Conservation (phyloP, 2,113 vertebrate genomes). For the Genyomyrus donnyi region DNA sequence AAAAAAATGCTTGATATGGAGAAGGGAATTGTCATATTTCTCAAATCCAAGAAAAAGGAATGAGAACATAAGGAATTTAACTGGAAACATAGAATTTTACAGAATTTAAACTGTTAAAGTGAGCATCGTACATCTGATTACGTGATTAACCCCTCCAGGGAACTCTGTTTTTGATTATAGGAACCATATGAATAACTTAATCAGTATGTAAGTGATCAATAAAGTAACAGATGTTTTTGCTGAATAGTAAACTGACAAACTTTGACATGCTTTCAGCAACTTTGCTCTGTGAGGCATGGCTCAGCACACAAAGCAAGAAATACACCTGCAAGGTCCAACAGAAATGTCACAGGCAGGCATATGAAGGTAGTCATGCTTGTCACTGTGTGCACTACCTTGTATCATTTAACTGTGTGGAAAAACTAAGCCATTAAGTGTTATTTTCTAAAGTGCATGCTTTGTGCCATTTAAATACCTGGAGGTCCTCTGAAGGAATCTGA, state of each 20-base stretch:
- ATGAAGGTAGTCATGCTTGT: background rate
- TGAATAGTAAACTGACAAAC: background rate
- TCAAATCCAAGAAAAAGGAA: background rate
- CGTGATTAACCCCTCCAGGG: background rate
- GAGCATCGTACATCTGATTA: background rate
- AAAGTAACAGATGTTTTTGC: background rate
- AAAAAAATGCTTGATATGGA: background rate
- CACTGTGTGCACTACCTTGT: background rate
- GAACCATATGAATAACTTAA: background rate
- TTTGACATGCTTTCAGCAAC: background rate
- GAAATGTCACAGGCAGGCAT: background rate
- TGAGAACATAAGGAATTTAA: background rate
- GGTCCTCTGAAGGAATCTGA: background rate
- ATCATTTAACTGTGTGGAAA: background rate
- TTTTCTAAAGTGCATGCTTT: background rate
- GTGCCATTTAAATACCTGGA: constrained; percentile 6
- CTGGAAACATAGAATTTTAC: background rate
- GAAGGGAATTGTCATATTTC: background rate
- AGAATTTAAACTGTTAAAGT: background rate
- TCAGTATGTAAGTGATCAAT: background rate
- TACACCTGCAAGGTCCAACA: background rate
- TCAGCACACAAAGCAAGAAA: background rate
- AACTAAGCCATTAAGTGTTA: background rate
- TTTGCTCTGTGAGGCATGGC: background rate
- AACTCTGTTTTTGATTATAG: background rate